phyloP scores from a whole-genome alignment of 2,113 vertebrate species.

The Epinephelus lanceolatus region DNA sequence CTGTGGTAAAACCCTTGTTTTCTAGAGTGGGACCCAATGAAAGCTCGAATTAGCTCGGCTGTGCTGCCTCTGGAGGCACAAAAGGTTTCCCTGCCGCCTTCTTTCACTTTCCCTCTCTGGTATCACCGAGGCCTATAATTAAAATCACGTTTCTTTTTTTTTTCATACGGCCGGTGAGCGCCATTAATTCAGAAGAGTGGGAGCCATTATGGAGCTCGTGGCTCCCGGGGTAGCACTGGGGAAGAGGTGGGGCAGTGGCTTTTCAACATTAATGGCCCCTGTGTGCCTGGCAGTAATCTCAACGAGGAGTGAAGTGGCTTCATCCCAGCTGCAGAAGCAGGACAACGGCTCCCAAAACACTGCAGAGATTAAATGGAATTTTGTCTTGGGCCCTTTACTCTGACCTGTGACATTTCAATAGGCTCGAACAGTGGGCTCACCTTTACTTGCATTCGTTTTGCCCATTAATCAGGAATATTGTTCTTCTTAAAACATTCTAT shows the following conservation, averaged over 20 bases:
- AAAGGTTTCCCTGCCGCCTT: constrained; percentile 49
- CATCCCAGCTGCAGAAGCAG: constrained; percentile 57
- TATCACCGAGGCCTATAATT: constrained; percentile 60
- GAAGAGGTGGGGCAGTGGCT: constrained; percentile 64
- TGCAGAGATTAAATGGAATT: constrained; percentile 62
- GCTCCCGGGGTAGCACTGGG: constrained; percentile 64
- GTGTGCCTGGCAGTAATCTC: constrained; percentile 71
- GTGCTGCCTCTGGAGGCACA: constrained; percentile 37
- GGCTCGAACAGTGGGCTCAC: neutral
- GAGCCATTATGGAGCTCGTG: constrained; percentile 65
- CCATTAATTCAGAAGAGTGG: constrained; percentile 71
- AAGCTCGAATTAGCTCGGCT: constrained; percentile 35
- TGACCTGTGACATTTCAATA: constrained; percentile 42
- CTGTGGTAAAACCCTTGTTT: neutral
- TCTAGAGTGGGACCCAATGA: constrained; percentile 1
- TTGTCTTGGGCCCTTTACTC: constrained; percentile 47
- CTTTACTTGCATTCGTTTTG: constrained; percentile 18
- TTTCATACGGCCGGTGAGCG: constrained; percentile 50
- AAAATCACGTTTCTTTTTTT: constrained; percentile 62
- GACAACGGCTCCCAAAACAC: constrained; percentile 35
- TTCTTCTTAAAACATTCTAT: too few species aligned
- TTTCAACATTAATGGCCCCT: constrained; percentile 69
- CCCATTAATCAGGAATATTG: constrained; percentile 9
- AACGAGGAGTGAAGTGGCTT: constrained; percentile 73
- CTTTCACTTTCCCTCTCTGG: constrained; percentile 33